These are phyloP conservation scores for Chaunax sp. DNA, from an alignment of 2,797 vertebrate genomes.

Conservation along the genomic window DNA sequence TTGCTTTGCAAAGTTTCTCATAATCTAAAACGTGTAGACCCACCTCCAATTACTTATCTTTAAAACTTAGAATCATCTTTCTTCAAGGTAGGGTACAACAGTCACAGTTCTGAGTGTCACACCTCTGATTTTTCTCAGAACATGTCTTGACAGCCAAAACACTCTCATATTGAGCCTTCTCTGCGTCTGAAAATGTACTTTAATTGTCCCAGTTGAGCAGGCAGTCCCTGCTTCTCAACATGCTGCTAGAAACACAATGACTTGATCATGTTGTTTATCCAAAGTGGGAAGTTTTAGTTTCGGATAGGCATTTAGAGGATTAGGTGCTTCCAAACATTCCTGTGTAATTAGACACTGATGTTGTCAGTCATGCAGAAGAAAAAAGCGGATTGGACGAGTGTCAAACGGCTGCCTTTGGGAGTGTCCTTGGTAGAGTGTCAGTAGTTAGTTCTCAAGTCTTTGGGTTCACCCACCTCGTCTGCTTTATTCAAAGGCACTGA, in stretches of 20 bases:
- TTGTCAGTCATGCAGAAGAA: conserved; percentile 79
- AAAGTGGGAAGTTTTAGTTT: conserved; percentile 73
- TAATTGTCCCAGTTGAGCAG: conserved; percentile 55
- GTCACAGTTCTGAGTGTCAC: conserved; percentile 46
- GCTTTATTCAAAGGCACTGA: conserved; percentile 67
- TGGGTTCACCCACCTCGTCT: conserved; percentile 66
- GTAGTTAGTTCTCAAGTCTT: conserved; percentile 60
- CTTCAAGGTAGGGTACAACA: conserved; percentile 20
- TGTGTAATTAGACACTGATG: conserved; percentile 82
- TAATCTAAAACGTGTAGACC: too few species aligned
- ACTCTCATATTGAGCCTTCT: conserved; percentile 37
- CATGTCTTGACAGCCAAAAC: conserved; percentile 51
- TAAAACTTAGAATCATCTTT: conserved; percentile 31
- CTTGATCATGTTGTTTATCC: conserved; percentile 68
- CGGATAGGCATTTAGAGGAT: conserved; percentile 81
- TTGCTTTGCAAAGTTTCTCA: too few species aligned
- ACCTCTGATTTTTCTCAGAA: conserved; percentile 41
- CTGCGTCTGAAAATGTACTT: conserved; percentile 52
- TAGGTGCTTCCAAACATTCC: conserved; percentile 83
- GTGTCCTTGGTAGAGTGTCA: conserved; percentile 71
- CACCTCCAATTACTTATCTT: conserved; percentile 43
- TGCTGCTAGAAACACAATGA: conserved; percentile 61
- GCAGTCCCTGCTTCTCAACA: conserved; percentile 46
- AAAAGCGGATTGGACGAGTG: conserved; percentile 75
- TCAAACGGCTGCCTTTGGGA: conserved; percentile 70